Percentiles rank a stretch among this genome's conserved stretches.
Conservation (phyloP, 2,888 invertebrate species). For the Sisyra terminalis region DNA sequence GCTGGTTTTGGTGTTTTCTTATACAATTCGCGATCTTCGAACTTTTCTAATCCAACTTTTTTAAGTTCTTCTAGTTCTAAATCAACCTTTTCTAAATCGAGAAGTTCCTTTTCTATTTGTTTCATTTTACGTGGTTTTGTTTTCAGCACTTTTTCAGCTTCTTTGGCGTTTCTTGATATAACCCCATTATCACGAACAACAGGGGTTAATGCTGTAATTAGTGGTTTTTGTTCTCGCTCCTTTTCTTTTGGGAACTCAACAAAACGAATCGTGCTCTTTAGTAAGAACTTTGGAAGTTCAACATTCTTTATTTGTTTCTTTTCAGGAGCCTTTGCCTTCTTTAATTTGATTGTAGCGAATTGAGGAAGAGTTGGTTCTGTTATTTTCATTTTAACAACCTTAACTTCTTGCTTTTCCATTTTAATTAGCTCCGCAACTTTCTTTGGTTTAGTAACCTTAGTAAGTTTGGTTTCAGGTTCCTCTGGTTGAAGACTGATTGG, state of each 20-base stretch:
- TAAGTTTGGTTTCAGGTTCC: neutral
- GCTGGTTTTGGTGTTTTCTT: constrained; percentile 16
- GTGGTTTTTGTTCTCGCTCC: constrained; percentile 21
- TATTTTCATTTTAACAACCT: constrained; percentile 42
- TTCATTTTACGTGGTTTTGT: constrained; percentile 23
- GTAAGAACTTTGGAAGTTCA: constrained; percentile 43
- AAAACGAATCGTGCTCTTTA: constrained; percentile 53
- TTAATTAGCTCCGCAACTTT: constrained; percentile 29
- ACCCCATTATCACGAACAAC: constrained; percentile 24
- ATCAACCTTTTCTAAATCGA: constrained; percentile 28
- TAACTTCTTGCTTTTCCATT: constrained; percentile 41
- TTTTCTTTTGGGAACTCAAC: constrained; percentile 26
- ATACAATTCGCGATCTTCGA: constrained; percentile 21
- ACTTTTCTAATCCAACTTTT: constrained; percentile 19
- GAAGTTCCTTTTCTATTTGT: constrained; percentile 23
- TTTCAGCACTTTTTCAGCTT: constrained; percentile 25
- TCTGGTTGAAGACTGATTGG: neutral
- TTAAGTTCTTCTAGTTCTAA: constrained; percentile 25
- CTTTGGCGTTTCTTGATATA: constrained; percentile 30
- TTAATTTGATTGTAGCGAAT: constrained; percentile 50
- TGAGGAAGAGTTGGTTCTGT: constrained; percentile 40
- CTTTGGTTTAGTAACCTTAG: constrained; percentile 12
- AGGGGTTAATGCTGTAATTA: constrained; percentile 22
- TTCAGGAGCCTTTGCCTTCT: constrained; percentile 20
- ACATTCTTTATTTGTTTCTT: constrained; percentile 19